These are phyloP conservation scores for Tapirus terrestris DNA, from an alignment of 2,113 vertebrate genomes.

Conservation along the genomic window DNA sequence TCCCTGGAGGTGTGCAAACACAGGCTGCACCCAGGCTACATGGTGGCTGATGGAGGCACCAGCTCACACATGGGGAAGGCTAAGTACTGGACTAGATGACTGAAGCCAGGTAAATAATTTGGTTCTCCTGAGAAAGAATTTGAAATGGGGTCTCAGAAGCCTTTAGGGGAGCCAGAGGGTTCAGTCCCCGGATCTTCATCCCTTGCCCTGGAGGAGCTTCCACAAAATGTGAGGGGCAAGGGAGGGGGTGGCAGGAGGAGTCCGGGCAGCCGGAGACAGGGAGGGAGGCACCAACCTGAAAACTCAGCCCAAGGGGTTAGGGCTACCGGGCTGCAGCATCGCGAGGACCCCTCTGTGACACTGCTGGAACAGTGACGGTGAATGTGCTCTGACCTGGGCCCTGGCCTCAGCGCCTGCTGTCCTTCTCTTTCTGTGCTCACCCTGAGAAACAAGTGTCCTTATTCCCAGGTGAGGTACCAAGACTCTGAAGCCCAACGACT, in stretches of 20 bases:
- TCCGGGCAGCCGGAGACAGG: neutral
- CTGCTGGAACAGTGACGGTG: fast-evolving
- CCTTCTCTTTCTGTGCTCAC: neutral
- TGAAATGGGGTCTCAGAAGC: neutral
- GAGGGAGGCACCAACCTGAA: neutral
- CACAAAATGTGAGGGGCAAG: neutral
- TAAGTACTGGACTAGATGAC: neutral
- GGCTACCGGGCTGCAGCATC: neutral
- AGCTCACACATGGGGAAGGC: neutral
- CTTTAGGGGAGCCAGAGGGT: neutral
- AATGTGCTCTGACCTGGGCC: neutral
- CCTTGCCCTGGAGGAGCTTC: neutral
- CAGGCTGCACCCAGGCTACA: neutral
- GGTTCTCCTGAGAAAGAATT: neutral
- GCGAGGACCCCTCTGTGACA: neutral
- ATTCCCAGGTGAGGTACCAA: neutral
- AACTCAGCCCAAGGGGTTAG: neutral
- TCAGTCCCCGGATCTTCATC: neutral
- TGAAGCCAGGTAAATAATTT: neutral
- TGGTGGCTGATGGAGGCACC: neutral
- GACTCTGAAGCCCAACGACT: neutral
- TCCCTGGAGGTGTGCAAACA: neutral
- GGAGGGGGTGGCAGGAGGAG: fast-evolving
- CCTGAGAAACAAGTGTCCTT: neutral
- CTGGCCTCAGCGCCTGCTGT: neutral